Conservation (phyloP, 1,140 invertebrate species). For the Chrysopa pallens region DNA sequence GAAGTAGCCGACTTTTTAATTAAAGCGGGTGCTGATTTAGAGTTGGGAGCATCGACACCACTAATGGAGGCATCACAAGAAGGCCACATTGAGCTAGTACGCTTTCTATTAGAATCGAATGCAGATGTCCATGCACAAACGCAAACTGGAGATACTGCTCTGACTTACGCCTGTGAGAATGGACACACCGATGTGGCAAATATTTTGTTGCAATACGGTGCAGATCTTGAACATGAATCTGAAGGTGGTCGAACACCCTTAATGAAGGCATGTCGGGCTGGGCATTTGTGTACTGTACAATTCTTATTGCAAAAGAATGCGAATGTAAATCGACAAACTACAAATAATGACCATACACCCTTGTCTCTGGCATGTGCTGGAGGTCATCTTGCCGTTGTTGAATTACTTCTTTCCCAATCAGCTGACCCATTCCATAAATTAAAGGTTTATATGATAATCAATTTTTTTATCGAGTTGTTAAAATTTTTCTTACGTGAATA, state of each 20-base stretch:
- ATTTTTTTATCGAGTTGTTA: no score
- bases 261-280: conserved; percentile 97
- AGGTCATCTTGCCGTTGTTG: conserved; percentile 83
- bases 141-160: conserved; percentile 88
- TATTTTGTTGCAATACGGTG: conserved; percentile 70
- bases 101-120: conserved; percentile 62
- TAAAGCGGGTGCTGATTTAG: conserved; percentile 88
- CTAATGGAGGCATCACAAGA: conserved; percentile 97
- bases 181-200: conserved; percentile 88
- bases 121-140: conserved; percentile 90
- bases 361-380: conserved; percentile 92
- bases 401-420: conserved; percentile 71
- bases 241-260: conserved; percentile 87
- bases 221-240: conserved; percentile 88
- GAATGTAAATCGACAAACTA: conserved; percentile 85
- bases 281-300: conserved; percentile 96
- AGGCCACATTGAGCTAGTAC: conserved; percentile 86
- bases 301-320: conserved; percentile 87
- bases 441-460: conserved; percentile 36
- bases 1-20: conserved; percentile 96
- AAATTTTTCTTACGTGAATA: no score
- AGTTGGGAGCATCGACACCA: conserved; percentile 90
- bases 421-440: conserved; percentile 93
- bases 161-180: conserved; percentile 95
- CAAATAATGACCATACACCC: conserved; percentile 96